A percentile compares a stretch with the other conserved stretches of the same genome.
Evolutionary conservation across 2,888 invertebrate genomes (phyloP).

Genomic region (Stegophylla sp.): DNA sequence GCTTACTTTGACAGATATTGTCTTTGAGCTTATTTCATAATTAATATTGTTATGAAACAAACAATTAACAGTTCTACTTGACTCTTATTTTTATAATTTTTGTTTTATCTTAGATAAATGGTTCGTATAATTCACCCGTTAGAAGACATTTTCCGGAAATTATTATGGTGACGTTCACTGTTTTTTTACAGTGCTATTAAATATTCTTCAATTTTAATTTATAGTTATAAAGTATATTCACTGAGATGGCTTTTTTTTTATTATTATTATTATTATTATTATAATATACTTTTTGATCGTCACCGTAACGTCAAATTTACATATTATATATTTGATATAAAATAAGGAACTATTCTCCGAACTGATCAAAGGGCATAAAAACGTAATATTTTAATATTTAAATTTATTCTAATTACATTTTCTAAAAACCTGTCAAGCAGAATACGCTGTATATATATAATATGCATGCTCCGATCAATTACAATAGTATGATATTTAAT

Average conservation of each 20-base stretch:
- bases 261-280: too few relatives aligned
- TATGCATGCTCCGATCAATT: too few relatives aligned
- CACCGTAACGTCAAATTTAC: too few relatives aligned
- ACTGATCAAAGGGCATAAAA: too few relatives aligned
- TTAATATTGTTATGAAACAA: neutral
- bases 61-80: neutral
- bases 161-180: neutral
- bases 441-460: too few relatives aligned
- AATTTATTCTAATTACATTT: constrained; percentile 8
- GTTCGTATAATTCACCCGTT: neutral
- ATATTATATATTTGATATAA: too few relatives aligned
- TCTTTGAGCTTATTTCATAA: neutral
- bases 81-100: neutral
- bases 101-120: neutral
- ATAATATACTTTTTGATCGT: too few relatives aligned
- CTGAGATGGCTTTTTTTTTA: too few relatives aligned
- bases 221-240: too few relatives aligned
- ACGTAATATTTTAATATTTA: neutral
- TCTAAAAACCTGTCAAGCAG: too few relatives aligned
- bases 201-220: neutral
- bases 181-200: neutral
- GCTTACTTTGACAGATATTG: neutral
- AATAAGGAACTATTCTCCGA: too few relatives aligned
- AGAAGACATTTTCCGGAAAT: neutral
- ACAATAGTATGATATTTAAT: too few relatives aligned